Percentiles rank a stretch among this genome's conserved stretches.
phyloP scores from a whole-genome alignment of 2,888 invertebrate species.

The Boloria euphrosyne region DNA sequence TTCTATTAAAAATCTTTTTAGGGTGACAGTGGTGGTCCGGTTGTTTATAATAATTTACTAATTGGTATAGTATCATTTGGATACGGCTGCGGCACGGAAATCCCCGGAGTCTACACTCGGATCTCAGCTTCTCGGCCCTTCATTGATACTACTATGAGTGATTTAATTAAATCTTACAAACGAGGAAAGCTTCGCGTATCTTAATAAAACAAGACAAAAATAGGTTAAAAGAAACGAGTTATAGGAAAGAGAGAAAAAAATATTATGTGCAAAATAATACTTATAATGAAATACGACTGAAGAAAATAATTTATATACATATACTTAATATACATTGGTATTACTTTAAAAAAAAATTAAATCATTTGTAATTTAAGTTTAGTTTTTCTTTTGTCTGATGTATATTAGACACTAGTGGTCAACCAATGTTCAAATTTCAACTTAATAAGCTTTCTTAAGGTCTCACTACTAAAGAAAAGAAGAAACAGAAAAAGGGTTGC shows the following conservation, averaged over 20 bases:
- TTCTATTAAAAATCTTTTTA: conserved; percentile 1
- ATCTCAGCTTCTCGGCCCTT: conserved; percentile 25
- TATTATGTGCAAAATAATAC: too few species aligned
- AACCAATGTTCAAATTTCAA: too few species aligned
- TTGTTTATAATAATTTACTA: conserved; percentile 26
- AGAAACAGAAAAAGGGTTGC: too few species aligned
- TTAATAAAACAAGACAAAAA: not conserved
- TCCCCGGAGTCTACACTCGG: conserved; percentile 23
- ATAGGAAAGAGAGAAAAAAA: too few species aligned
- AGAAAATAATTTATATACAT: too few species aligned
- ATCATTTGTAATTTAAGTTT: too few species aligned
- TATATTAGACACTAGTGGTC: too few species aligned
- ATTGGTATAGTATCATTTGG: conserved; percentile 36
- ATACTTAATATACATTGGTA: too few species aligned
- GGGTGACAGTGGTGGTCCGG: conserved; percentile 42
- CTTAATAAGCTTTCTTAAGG: not conserved
- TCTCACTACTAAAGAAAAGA: not conserved
- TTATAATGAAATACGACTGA: too few species aligned
- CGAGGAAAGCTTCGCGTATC: not conserved
- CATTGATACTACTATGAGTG: conserved; percentile 21
- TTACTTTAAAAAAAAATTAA: too few species aligned
- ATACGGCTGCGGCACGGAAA: not conserved
- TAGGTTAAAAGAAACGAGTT: too few species aligned
- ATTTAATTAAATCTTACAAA: not conserved
- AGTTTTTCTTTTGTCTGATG: too few species aligned